phyloP scores from a whole-genome alignment of 2,113 vertebrate species.

The Taurulus bubalis region DNA sequence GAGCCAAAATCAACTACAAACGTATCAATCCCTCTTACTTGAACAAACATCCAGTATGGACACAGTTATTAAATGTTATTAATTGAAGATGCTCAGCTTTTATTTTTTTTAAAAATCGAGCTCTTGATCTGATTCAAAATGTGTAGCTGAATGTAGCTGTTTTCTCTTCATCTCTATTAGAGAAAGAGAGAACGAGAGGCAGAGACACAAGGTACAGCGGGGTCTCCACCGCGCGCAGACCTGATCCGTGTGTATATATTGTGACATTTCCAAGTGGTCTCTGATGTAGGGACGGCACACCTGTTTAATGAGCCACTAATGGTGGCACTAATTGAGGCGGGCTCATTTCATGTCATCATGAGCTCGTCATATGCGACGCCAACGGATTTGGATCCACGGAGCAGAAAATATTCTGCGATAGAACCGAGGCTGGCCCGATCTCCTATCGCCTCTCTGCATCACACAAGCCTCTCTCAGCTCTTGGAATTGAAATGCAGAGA shows the following conservation, averaged over 20 bases:
- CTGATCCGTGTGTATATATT: slow-evolving; percentile 43
- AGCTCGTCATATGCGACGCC: slow-evolving; percentile 48
- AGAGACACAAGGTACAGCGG: slow-evolving; percentile 4
- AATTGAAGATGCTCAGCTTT: not conserved
- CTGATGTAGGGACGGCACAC: slow-evolving; percentile 59
- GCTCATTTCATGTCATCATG: slow-evolving; percentile 69
- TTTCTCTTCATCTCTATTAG: not conserved
- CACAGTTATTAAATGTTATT: not conserved
- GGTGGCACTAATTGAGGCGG: slow-evolving; percentile 68
- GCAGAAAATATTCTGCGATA: slow-evolving; percentile 29
- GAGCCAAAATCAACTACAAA: not conserved
- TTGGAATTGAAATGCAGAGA: slow-evolving; percentile 14
- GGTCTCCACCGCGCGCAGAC: slow-evolving; percentile 19
- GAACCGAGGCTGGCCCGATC: slow-evolving; percentile 6
- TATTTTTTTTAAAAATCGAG: not conserved
- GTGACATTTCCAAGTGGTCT: slow-evolving; percentile 62
- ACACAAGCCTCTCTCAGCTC: not conserved
- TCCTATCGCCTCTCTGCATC: slow-evolving; percentile 10
- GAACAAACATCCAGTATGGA: not conserved
- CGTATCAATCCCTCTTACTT: not conserved
- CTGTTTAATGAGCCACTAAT: slow-evolving; percentile 78
- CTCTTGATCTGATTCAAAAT: not conserved
- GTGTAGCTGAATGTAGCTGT: not conserved
- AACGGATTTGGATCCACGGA: slow-evolving; percentile 44
- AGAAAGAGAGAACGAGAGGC: not conserved